phyloP scores from a whole-genome alignment of 2,113 vertebrate genomes.

The Clarias batrachus region DNA sequence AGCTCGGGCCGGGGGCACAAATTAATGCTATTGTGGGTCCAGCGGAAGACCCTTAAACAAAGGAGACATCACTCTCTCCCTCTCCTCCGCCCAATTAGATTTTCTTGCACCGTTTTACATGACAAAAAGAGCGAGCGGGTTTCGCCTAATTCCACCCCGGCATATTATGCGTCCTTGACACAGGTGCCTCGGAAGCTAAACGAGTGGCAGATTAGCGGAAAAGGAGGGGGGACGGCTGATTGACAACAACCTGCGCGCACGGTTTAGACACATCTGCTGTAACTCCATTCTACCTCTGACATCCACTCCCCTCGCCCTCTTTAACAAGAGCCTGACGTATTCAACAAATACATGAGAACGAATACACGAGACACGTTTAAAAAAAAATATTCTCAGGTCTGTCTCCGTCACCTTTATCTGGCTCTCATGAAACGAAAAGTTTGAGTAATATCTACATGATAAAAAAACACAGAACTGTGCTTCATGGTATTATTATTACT shows the following conservation, averaged over 20 bases:
- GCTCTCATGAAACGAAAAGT: conserved; percentile 13
- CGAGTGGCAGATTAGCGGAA: conserved; percentile 58
- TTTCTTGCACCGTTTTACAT: conserved; percentile 73
- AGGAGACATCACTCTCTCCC: conserved; percentile 66
- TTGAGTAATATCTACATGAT: conserved; percentile 31
- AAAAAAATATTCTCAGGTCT: conserved; percentile 40
- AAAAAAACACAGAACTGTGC: not conserved
- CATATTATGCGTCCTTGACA: conserved; percentile 55
- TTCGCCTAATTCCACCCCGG: conserved; percentile 69
- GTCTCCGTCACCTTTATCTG: not conserved
- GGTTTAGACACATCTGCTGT: conserved; percentile 67
- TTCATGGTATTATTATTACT: conserved; percentile 27
- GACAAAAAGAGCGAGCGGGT: conserved; percentile 70
- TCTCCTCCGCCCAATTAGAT: conserved; percentile 74
- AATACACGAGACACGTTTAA: conserved; percentile 50
- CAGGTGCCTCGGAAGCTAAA: conserved; percentile 65
- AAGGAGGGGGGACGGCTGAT: conserved; percentile 51
- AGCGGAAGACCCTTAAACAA: conserved; percentile 79
- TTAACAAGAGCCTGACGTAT: conserved; percentile 66
- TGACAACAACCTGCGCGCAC: conserved; percentile 68
- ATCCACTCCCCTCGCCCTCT: conserved; percentile 55
- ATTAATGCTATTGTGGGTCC: conserved; percentile 81
- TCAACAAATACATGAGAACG: conserved; percentile 64
- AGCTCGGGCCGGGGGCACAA: conserved; percentile 71
- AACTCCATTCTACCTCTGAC: conserved; percentile 46